phyloP scores from a whole-genome alignment of 2,797 vertebrate species.

The Parauchenoglanis punctatus region DNA sequence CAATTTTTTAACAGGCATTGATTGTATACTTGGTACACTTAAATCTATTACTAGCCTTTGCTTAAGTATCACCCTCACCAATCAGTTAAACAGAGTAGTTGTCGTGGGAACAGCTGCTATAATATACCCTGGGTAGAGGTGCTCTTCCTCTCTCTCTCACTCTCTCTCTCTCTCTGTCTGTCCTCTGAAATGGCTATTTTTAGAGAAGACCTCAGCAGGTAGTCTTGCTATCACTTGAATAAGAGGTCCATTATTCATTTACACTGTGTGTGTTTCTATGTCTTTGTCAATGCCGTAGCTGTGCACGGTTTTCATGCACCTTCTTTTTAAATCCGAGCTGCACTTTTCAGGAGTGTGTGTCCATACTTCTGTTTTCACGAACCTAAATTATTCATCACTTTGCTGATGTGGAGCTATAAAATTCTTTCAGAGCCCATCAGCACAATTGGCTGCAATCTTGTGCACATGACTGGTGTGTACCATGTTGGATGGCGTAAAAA shows the following conservation, averaged over 20 bases:
- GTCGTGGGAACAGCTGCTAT: conserved; percentile 17
- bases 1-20: neutral
- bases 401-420: conserved; percentile 59
- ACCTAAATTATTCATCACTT: conserved; percentile 73
- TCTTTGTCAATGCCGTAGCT: neutral
- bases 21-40: neutral
- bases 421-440: conserved; percentile 62
- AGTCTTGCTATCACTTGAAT: conserved; percentile 43
- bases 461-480: neutral
- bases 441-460: conserved; percentile 20
- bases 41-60: neutral
- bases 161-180: conserved; percentile 21
- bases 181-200: conserved; percentile 46
- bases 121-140: conserved; percentile 26
- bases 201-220: conserved; percentile 49
- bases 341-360: conserved; percentile 54
- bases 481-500: neutral
- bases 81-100: conserved; percentile 9
- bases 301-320: neutral
- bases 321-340: conserved; percentile 36
- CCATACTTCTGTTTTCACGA: conserved; percentile 62
- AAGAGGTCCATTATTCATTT: conserved; percentile 54
- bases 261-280: conserved; percentile 31
- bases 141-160: neutral
- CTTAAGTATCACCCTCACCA: neutral